Evolutionary conservation across 2,797 vertebrate species (phyloP).

Genomic region (Cryptoprocta ferox): DNA sequence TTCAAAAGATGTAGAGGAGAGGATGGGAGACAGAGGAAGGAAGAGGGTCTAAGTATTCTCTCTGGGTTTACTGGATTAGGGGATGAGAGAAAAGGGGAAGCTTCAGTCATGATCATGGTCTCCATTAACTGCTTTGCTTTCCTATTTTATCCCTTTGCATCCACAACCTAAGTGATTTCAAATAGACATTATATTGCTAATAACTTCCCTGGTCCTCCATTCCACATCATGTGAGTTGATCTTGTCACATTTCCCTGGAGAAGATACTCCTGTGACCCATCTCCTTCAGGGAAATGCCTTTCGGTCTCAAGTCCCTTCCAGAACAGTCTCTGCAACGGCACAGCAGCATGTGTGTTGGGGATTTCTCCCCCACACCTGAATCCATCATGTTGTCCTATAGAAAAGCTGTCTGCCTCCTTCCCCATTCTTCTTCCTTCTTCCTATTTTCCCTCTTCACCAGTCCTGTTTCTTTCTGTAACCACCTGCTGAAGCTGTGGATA

Average conservation of each 20-base stretch:
- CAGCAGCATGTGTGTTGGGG: not conserved
- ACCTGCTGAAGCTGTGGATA: not conserved
- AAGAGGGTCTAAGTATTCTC: not conserved
- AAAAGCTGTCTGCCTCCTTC: not conserved
- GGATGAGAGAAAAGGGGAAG: not conserved
- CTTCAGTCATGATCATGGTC: not conserved
- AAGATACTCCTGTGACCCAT: not conserved
- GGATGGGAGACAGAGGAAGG: not conserved
- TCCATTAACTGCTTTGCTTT: not conserved
- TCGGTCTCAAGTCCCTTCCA: not conserved
- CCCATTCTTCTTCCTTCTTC: not conserved
- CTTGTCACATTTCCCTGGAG: not conserved
- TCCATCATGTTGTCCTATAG: not conserved
- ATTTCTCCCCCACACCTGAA: not conserved
- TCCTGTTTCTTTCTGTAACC: conserved; percentile 39
- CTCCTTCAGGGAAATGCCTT: not conserved
- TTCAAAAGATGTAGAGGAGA: conserved; percentile 19
- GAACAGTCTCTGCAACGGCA: not conserved
- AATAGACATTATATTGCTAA: not conserved
- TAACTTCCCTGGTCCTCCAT: not conserved
- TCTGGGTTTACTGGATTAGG: not conserved
- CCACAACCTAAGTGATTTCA: not conserved
- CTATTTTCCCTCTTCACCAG: not conserved
- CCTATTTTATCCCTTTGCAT: not conserved
- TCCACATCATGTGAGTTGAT: not conserved